Base-by-base conservation (phyloP, 2,113 vertebrate species). In the Calidris pygmaea region DNA sequence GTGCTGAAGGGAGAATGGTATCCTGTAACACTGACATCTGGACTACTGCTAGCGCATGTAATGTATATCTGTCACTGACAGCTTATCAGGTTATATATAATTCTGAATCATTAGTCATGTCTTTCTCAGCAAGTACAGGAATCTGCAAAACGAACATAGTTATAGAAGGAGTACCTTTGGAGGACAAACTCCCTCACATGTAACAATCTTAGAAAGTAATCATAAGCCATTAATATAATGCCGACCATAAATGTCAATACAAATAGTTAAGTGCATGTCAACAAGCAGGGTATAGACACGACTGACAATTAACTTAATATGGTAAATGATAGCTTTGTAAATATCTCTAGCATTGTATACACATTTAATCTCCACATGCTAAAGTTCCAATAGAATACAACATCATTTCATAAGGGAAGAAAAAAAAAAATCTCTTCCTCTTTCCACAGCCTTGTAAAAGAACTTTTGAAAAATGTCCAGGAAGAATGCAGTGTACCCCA, bases 401-500 rank as follows among this genome's bases (percentile, higher is more conserved):
- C 62, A 56, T 87, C 8, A 92, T 97, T 96, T 98, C 90, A 87
- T 82, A 94, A 77, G 55, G 72, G 15, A 9, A 8, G 4, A 3
- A 6, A 7, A 17, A 59, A 55, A 12, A 10, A 80, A 85, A 96
- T 94, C 94, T 95, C 85, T 95, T 97, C 86, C 59, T 96, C 87
- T 97, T 98, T 96, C 95, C 81, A 86, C n/a, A 95, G 81, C 32
- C 81, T 94, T 96, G 91, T 96, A 96, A 98, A 96, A 94, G 85
- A 96, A 95, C 67, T 88, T 92, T 95, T 96, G 95, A 96, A 96
- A 65, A 95, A 86, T 1, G 4, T 95, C 89, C 56, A 95, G 94
- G 93, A 97, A 96, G 95, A 97, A 98, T 95, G 95, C 52, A 95
- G 85, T 19, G 50, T 96, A 77, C 85, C 95, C 84, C 76, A 87